Percentiles rank a stretch among this genome's conserved stretches.
These are phyloP conservation scores for Dromococcyx pavoninus DNA, from an alignment of 2,797 vertebrate species.

Conservation along the genomic window DNA sequence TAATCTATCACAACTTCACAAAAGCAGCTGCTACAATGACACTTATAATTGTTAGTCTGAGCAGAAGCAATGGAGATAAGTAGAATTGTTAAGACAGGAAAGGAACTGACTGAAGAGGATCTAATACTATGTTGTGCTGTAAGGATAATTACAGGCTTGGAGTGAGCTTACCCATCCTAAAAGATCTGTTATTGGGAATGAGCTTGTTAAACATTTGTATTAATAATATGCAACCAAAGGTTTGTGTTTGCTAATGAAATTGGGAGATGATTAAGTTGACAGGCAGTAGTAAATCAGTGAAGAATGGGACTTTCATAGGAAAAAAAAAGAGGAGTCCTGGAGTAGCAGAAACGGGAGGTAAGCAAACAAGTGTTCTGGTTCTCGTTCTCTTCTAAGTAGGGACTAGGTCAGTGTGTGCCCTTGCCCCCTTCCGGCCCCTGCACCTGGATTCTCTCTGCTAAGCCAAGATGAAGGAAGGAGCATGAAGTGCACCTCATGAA, in stretches of 20 bases:
- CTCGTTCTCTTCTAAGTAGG: not conserved
- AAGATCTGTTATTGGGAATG: slow-evolving; percentile 15
- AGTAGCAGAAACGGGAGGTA: not conserved
- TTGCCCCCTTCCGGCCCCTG: not conserved
- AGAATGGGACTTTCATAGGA: not conserved
- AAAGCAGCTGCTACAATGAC: slow-evolving; percentile 48
- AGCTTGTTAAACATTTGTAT: slow-evolving; percentile 50
- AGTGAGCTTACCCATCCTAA: slow-evolving; percentile 19
- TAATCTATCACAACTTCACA: slow-evolving; percentile 36
- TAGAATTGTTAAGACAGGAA: slow-evolving; percentile 44
- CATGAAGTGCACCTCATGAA: not conserved
- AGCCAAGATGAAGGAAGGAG: not conserved
- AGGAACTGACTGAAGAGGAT: slow-evolving; percentile 30
- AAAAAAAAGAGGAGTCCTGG: not conserved
- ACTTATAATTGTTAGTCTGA: slow-evolving; percentile 44
- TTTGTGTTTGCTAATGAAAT: slow-evolving; percentile 34
- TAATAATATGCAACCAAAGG: slow-evolving; percentile 24
- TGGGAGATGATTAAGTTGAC: not conserved
- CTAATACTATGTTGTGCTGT: slow-evolving; percentile 27
- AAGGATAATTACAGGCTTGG: slow-evolving; percentile 44
- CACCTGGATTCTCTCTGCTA: not conserved
- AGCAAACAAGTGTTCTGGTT: not conserved
- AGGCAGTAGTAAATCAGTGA: not conserved
- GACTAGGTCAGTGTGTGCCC: not conserved
- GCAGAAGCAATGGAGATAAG: slow-evolving; percentile 26